Conservation (phyloP, 1,140 invertebrate species). For the Pararge aegeria region DNA sequence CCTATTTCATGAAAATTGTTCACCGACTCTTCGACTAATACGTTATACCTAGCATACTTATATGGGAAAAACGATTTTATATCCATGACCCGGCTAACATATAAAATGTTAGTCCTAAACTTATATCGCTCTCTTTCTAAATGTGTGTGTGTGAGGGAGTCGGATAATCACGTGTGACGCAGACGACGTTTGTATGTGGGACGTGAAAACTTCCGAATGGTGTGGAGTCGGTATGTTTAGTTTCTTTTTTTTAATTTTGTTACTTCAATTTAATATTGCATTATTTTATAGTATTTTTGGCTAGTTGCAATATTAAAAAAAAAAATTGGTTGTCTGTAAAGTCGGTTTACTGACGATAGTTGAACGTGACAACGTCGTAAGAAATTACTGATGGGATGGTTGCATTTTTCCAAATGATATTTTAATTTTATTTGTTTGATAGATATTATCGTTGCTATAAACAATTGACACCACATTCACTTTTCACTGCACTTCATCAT, state of each 20-base stretch:
- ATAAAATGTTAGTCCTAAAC: conserved; percentile 78
- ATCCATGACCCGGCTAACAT: conserved; percentile 78
- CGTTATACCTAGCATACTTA: conserved; percentile 37
- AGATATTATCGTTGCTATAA: no score
- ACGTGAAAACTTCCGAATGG: conserved; percentile 35
- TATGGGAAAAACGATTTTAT: conserved; percentile 75
- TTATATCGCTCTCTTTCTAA: conserved; percentile 48
- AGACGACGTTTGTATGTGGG: conserved; percentile 52
- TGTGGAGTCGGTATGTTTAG: conserved; percentile 38
- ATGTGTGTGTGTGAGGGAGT: conserved; percentile 45
- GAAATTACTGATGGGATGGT: no score
- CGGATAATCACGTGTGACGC: conserved; percentile 56
- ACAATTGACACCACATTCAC: no score
- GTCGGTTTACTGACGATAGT: no score
- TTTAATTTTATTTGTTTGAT: no score
- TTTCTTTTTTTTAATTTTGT: background rate
- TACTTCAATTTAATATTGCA: background rate
- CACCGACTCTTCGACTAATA: background rate
- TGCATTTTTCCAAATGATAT: no score
- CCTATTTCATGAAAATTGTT: conserved; percentile 10
- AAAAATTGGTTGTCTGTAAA: no score
- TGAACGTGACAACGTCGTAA: no score
- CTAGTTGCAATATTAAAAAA: no score
- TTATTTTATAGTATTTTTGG: no score
- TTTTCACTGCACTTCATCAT: no score